Evolutionary conservation across 1,140 invertebrate species (phyloP).

Genomic region (Papilio polytes): DNA sequence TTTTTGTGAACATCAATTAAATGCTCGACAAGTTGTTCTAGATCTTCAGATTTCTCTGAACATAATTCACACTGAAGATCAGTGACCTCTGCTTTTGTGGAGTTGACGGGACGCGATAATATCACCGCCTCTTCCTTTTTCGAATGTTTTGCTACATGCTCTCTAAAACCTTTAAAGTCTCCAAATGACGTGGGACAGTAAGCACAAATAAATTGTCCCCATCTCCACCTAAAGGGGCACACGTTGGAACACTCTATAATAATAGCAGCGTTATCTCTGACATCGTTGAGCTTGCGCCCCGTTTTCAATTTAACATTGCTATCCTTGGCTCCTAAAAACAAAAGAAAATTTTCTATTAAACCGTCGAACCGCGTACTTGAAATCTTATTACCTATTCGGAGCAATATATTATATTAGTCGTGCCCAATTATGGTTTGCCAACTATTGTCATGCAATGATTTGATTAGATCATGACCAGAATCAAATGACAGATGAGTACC

Average conservation of each 20-base stretch:
- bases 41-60: slow-evolving; percentile 46
- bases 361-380: background rate
- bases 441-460: background rate
- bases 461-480: background rate
- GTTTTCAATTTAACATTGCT: slow-evolving; percentile 69
- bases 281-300: slow-evolving; percentile 70
- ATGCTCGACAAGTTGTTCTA: slow-evolving; percentile 67
- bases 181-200: slow-evolving; percentile 65
- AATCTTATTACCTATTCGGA: background rate
- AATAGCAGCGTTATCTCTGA: slow-evolving; percentile 74
- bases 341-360: slow-evolving; percentile 65
- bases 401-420: background rate
- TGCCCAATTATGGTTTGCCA: background rate
- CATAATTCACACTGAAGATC: slow-evolving; percentile 67
- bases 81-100: slow-evolving; percentile 70
- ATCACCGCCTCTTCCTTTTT: slow-evolving; percentile 62
- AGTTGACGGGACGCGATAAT: slow-evolving; percentile 54
- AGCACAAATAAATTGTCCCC: slow-evolving; percentile 68
- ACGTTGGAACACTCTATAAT: slow-evolving; percentile 74
- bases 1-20: slow-evolving; percentile 60
- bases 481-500: no score
- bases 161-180: slow-evolving; percentile 60
- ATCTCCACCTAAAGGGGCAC: slow-evolving; percentile 71
- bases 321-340: slow-evolving; percentile 69
- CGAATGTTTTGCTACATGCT: slow-evolving; percentile 59